Conservation (phyloP, 2,113 vertebrate species). For the Trichechus manatus region DNA sequence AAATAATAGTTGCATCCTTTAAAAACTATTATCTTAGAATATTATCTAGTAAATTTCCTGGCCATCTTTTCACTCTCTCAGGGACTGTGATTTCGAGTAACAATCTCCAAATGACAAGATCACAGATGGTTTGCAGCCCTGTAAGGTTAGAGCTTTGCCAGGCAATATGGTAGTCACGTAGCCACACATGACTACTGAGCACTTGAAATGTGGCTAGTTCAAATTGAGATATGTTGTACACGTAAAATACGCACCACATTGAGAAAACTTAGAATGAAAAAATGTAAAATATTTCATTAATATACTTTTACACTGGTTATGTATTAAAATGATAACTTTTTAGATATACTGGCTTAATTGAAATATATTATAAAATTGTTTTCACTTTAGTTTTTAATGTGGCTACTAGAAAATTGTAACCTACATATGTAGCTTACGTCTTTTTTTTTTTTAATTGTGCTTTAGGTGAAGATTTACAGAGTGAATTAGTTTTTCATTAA, state of each 20-base stretch:
- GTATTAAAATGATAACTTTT: too few species aligned
- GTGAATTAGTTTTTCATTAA: too few species aligned
- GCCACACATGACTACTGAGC: neutral
- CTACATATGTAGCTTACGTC: too few species aligned
- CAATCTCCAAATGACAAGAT: neutral
- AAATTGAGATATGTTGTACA: neutral
- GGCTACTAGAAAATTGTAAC: too few species aligned
- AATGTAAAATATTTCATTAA: neutral
- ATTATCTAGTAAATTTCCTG: neutral
- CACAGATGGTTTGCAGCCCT: neutral
- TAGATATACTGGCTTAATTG: too few species aligned
- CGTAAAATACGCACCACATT: neutral
- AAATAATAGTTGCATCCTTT: neutral
- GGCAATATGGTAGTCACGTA: neutral
- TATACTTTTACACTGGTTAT: neutral
- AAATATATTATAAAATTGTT: too few species aligned
- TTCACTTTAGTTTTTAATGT: too few species aligned
- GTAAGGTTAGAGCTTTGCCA: neutral
- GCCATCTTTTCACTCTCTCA: neutral
- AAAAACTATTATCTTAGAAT: neutral
- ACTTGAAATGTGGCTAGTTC: neutral
- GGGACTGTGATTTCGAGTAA: neutral
- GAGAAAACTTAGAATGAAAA: neutral
- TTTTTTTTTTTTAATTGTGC: too few species aligned
- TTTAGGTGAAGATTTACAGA: too few species aligned